A percentile compares a stretch with the other conserved stretches of the same genome.
Evolutionary conservation across 1,140 invertebrate species (phyloP).

Genomic region (Oreohelix idahoensis): DNA sequence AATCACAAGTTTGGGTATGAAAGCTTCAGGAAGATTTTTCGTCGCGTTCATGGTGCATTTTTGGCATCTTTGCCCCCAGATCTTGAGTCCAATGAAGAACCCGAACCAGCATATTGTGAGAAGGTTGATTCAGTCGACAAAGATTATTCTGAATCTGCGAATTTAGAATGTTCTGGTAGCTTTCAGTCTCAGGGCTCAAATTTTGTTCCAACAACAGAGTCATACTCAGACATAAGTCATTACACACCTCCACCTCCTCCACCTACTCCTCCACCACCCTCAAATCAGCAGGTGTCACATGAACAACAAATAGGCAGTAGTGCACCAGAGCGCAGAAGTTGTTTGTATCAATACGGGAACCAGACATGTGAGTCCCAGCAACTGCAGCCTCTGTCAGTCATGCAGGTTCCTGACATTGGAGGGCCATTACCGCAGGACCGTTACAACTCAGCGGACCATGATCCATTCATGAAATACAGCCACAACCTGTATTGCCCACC

Average conservation of each 20-base stretch:
- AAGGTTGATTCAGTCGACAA: neutral
- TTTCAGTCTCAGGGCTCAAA: neutral
- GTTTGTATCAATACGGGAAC: neutral
- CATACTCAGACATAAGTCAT: neutral
- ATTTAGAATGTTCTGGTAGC: neutral
- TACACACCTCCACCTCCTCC: neutral
- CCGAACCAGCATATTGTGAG: neutral
- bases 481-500: neutral
- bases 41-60: neutral
- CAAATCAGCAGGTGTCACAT: neutral
- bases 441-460: neutral
- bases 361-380: neutral
- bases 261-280: neutral
- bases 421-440: neutral
- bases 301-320: neutral
- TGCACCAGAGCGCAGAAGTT: neutral
- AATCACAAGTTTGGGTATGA: slow-evolving; percentile 32
- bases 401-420: neutral
- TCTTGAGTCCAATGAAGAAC: neutral
- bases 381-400: too few species aligned
- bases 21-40: slow-evolving; percentile 24
- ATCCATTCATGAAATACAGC: slow-evolving; percentile 5
- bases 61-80: neutral
- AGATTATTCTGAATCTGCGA: neutral
- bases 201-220: neutral